Percentiles rank a stretch among this genome's conserved stretches.
These are phyloP conservation scores for Eclectus roratus DNA, from an alignment of 2,113 vertebrate species.

Conservation along the genomic window DNA sequence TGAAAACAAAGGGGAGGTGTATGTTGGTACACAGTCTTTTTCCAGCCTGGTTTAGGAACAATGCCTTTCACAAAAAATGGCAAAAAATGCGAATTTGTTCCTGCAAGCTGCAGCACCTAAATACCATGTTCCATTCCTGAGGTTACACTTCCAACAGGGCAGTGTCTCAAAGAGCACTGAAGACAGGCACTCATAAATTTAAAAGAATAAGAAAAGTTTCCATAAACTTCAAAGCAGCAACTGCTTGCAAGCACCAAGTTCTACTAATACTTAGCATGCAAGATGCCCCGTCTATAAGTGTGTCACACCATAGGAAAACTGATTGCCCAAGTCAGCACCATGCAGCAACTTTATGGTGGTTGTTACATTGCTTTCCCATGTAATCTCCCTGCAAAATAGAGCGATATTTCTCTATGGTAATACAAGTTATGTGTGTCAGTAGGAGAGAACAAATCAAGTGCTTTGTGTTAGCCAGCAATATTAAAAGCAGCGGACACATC, in stretches of 20 bases:
- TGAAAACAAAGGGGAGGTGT: background rate
- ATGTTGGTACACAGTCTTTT: background rate
- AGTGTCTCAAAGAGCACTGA: background rate
- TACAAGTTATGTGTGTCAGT: constrained; percentile 8
- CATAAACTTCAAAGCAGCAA: background rate
- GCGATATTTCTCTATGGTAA: background rate
- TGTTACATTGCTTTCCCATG: background rate
- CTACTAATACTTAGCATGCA: background rate
- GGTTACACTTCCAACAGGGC: background rate
- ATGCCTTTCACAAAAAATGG: background rate
- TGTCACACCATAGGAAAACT: background rate
- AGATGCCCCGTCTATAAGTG: background rate
- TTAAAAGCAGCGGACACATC: constrained; percentile 55
- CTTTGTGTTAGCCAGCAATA: constrained; percentile 34
- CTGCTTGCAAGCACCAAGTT: background rate
- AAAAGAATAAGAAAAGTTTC: background rate
- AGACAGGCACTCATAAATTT: background rate
- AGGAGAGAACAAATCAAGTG: background rate
- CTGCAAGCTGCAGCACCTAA: background rate
- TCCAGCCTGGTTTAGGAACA: background rate
- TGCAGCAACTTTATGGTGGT: background rate
- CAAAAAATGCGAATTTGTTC: background rate
- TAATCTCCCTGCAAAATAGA: background rate
- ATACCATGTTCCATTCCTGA: background rate
- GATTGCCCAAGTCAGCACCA: background rate